phyloP scores from a whole-genome alignment of 2,113 vertebrate genomes.

The Calypte anna region DNA sequence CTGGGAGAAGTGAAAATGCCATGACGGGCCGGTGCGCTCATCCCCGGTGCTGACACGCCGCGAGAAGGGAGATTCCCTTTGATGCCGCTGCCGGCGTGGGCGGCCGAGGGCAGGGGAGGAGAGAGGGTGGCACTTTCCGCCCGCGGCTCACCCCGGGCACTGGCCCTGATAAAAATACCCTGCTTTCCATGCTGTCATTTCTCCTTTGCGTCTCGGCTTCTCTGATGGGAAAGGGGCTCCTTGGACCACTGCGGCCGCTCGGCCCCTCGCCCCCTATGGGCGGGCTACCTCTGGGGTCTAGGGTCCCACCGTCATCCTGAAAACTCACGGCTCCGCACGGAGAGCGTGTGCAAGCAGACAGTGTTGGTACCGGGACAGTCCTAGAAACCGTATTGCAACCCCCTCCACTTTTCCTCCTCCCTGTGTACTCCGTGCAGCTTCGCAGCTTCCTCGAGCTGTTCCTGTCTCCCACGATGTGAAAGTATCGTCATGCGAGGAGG shows the following conservation, averaged over 20 bases:
- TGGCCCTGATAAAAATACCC: conserved; percentile 33
- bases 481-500: conserved; percentile 12
- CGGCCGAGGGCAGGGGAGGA: conserved; percentile 28
- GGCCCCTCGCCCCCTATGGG: neutral
- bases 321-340: neutral
- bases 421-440: neutral
- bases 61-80: conserved; percentile 63
- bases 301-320: neutral
- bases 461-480: conserved; percentile 46
- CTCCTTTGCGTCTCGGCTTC: neutral
- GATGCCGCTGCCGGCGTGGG: conserved; percentile 52
- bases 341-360: neutral
- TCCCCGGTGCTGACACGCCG: conserved; percentile 30
- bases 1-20: conserved; percentile 52
- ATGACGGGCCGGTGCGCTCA: conserved; percentile 49
- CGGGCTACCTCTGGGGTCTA: neutral
- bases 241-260: neutral
- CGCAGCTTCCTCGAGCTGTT: conserved; percentile 45
- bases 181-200: conserved; percentile 60
- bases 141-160: neutral
- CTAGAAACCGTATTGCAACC: neutral
- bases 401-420: neutral
- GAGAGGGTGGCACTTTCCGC: conserved; percentile 56
- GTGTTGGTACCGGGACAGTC: neutral
- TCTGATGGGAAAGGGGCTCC: neutral